Conservation (phyloP, 2,113 vertebrate genomes). For the Delphinapterus leucas region DNA sequence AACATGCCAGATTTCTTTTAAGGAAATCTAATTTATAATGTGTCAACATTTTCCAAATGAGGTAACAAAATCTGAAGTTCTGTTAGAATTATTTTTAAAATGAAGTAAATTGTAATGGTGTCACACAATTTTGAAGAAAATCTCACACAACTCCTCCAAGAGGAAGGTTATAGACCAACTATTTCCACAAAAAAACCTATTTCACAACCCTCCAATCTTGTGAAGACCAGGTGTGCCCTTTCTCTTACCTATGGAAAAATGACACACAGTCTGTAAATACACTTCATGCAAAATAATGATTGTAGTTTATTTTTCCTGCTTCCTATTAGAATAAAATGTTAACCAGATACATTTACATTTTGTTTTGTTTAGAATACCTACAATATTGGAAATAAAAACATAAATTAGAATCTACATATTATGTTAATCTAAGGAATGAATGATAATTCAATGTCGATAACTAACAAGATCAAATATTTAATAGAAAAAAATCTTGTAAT, state of each 20-base stretch:
- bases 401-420: neutral
- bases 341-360: neutral
- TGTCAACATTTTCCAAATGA: neutral
- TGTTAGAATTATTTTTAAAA: neutral
- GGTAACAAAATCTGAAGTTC: neutral
- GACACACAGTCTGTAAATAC: neutral
- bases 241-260: neutral
- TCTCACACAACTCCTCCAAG: neutral
- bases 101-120: neutral
- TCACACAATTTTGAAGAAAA: constrained; percentile 22
- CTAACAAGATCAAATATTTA: neutral
- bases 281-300: neutral
- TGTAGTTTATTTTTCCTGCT: neutral
- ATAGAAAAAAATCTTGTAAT: neutral
- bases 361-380: neutral
- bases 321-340: neutral
- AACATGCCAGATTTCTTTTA: neutral
- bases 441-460: neutral
- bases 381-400: neutral
- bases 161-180: neutral
- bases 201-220: neutral
- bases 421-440: neutral
- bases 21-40: neutral
- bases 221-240: neutral
- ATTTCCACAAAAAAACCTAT: neutral